Percentiles rank a stretch among this genome's conserved stretches.
phyloP scores from a whole-genome alignment of 2,113 vertebrate species.

The Xiphias gladius region DNA sequence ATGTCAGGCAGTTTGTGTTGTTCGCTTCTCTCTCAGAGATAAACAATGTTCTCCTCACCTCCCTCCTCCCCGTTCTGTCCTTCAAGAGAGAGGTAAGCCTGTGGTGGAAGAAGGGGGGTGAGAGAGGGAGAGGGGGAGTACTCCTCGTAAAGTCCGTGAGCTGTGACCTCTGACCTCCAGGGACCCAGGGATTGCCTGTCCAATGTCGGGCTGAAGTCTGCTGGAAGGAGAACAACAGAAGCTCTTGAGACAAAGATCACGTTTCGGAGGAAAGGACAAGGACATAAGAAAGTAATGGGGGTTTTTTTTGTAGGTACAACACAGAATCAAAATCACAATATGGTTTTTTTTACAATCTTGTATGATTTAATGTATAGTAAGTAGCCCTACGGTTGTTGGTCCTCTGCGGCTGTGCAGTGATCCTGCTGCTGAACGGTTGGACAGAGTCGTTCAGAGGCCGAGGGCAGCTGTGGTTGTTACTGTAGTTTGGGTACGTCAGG shows the following conservation, averaged over 20 bases:
- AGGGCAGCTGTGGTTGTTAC: slow-evolving; percentile 60
- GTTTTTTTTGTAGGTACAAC: no score
- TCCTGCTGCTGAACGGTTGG: slow-evolving; percentile 52
- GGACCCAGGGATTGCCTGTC: slow-evolving; percentile 47
- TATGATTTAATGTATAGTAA: background rate
- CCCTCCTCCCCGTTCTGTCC: slow-evolving; percentile 75
- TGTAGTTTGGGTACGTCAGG: slow-evolving; percentile 71
- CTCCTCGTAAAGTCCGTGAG: slow-evolving; percentile 64
- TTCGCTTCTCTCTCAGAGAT: slow-evolving; percentile 68
- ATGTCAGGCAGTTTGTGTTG: slow-evolving; percentile 20
- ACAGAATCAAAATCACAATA: background rate
- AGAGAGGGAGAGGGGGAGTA: slow-evolving; percentile 71
- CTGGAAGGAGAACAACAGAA: slow-evolving; percentile 31
- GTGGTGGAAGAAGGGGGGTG: slow-evolving; percentile 66
- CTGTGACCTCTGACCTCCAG: slow-evolving; percentile 70
- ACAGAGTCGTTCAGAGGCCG: slow-evolving; percentile 47
- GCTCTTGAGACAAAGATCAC: background rate
- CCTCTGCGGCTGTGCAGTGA: slow-evolving; percentile 43
- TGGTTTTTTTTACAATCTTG: background rate
- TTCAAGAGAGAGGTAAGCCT: slow-evolving; percentile 79
- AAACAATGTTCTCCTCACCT: slow-evolving; percentile 80
- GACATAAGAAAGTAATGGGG: background rate
- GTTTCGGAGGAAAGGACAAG: background rate
- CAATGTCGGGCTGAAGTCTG: slow-evolving; percentile 57
- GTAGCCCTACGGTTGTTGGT: slow-evolving; percentile 57